A percentile compares a stretch with the other conserved stretches of the same genome.
These are phyloP conservation scores for Linnaemya tessellans DNA, from an alignment of 2,888 invertebrate species.

Conservation along the genomic window DNA sequence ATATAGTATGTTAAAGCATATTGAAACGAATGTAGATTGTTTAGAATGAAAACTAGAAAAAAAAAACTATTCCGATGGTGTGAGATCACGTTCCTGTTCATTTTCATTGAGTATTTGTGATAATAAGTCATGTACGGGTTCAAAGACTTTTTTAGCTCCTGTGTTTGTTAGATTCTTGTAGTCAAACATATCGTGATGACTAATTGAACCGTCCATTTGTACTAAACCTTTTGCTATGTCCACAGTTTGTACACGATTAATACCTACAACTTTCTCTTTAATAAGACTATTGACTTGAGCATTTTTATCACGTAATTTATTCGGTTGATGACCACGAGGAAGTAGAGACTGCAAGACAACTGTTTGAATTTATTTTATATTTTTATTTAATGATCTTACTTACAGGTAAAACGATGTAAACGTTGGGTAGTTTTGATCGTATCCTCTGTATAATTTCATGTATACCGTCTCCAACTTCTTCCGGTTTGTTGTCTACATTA, in stretches of 20 bases:
- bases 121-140: conserved; percentile 91
- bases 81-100: conserved; percentile 89
- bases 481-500: conserved; percentile 91
- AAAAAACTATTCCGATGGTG: conserved; percentile 86
- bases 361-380: neutral
- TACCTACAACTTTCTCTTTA: conserved; percentile 86
- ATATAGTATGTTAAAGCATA: conserved; percentile 20
- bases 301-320: conserved; percentile 91
- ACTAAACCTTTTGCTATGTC: conserved; percentile 91
- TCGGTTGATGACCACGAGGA: conserved; percentile 94
- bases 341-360: conserved; percentile 88
- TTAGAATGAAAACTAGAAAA: neutral
- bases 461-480: conserved; percentile 92
- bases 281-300: conserved; percentile 89
- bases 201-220: conserved; percentile 91
- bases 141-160: conserved; percentile 94
- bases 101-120: conserved; percentile 90
- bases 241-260: conserved; percentile 90
- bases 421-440: conserved; percentile 90
- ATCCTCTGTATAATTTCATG: conserved; percentile 90
- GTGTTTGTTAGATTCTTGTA: conserved; percentile 93
- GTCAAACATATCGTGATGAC: conserved; percentile 96
- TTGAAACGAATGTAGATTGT: conserved; percentile 2
- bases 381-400: conserved; percentile 75
- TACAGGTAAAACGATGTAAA: conserved; percentile 93